A percentile compares a stretch with the other conserved stretches of the same genome.
These are phyloP conservation scores for Azemiops feae DNA, from an alignment of 2,113 vertebrate species.

Conservation along the genomic window DNA sequence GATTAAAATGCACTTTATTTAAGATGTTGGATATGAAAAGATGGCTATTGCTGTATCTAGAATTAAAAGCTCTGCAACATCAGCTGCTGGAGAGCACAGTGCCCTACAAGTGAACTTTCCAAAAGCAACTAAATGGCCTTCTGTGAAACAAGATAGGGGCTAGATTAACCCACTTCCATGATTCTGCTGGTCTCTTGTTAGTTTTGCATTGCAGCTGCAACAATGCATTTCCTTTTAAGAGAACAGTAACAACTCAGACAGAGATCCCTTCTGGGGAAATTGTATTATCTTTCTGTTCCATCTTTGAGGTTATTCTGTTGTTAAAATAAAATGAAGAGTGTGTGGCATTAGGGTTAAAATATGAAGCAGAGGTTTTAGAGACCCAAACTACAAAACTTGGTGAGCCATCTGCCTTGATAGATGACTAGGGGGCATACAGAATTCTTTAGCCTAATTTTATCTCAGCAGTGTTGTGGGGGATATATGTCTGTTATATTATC, in stretches of 20 bases:
- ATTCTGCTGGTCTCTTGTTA: not conserved
- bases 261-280: not conserved
- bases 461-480: not conserved
- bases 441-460: not conserved
- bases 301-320: not conserved
- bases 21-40: not conserved
- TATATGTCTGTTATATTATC: not conserved
- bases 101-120: not conserved
- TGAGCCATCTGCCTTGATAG: not conserved
- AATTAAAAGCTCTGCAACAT: not conserved
- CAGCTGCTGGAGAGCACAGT: not conserved
- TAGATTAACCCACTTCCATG: not conserved
- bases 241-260: not conserved
- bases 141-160: not conserved
- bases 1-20: not conserved
- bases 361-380: not conserved
- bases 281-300: not conserved
- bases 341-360: not conserved
- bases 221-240: not conserved
- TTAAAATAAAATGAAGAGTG: not conserved
- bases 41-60: not conserved
- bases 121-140: not conserved
- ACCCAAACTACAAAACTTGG: not conserved
- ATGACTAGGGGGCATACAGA: not conserved
- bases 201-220: not conserved